A percentile compares a stretch with the other conserved stretches of the same genome.
Evolutionary conservation across 2,113 vertebrate genomes (phyloP).

Genomic region (Syngnathus typhle): DNA sequence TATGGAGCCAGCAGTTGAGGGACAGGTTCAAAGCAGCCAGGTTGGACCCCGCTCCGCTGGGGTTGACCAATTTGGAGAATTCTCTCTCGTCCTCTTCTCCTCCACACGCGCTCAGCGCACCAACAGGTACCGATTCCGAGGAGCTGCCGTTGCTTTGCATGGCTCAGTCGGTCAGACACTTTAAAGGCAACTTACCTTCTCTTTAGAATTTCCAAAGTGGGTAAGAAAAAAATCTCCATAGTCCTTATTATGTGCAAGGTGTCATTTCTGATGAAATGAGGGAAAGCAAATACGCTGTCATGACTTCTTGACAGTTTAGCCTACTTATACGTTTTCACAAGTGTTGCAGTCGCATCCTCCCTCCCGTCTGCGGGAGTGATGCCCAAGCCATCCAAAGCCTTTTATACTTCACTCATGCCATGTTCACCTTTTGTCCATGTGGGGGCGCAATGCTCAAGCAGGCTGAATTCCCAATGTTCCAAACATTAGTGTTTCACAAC

Average conservation of each 20-base stretch:
- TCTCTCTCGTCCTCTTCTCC: conserved; percentile 51
- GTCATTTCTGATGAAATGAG: background rate
- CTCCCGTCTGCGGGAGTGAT: background rate
- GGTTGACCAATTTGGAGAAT: conserved; percentile 44
- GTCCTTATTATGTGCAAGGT: background rate
- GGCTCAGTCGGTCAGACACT: conserved; percentile 8
- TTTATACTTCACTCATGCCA: conserved; percentile 40
- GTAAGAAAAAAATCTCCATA: conserved; percentile 15
- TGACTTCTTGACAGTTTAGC: background rate
- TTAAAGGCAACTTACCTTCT: background rate
- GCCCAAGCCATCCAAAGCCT: conserved; percentile 13
- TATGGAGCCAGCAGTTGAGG: conserved; percentile 70
- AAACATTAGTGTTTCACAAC: background rate
- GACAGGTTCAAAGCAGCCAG: conserved; percentile 59
- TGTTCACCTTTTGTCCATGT: background rate
- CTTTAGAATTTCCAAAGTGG: conserved; percentile 10
- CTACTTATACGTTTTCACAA: background rate
- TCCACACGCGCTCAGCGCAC: conserved; percentile 40
- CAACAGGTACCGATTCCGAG: conserved; percentile 14
- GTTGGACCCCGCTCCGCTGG: conserved; percentile 25
- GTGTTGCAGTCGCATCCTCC: conserved; percentile 6
- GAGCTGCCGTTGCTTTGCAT: conserved; percentile 59
- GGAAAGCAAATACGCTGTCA: background rate
- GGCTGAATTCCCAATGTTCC: too few relatives aligned
- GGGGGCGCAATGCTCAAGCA: background rate